A percentile compares a stretch with the other conserved stretches of the same genome.
Conservation (phyloP, 1,140 invertebrate genomes). For the Meloidogyne exigua region DNA sequence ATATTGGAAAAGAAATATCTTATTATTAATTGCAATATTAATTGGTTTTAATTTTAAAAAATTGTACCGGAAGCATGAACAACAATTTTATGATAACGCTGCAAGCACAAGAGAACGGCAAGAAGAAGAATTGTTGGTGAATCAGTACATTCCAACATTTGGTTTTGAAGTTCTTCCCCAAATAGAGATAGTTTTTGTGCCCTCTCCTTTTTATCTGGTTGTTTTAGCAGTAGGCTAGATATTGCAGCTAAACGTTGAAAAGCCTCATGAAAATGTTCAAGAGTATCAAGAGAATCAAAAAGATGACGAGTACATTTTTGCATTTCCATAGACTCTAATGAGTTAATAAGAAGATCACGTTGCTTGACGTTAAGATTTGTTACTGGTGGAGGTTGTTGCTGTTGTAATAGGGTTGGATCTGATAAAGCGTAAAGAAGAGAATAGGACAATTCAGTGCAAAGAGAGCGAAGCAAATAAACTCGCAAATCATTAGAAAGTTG, state of each 20-base stretch:
- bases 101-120: conserved; percentile 17
- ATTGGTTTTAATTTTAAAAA: background rate
- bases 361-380: conserved; percentile 23
- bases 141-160: conserved; percentile 8
- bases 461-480: conserved; percentile 32
- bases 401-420: conserved; percentile 22
- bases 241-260: conserved; percentile 24
- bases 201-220: conserved; percentile 44
- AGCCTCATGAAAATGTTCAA: conserved; percentile 40
- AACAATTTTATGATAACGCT: conserved; percentile 10
- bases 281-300: conserved; percentile 31
- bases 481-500: conserved; percentile 31
- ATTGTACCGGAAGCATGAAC: conserved; percentile 29
- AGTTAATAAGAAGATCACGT: conserved; percentile 25
- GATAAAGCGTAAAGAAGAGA: conserved; percentile 27
- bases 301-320: conserved; percentile 28
- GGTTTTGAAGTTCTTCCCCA: conserved; percentile 8
- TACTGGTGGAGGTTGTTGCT: conserved; percentile 27
- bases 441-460: conserved; percentile 36
- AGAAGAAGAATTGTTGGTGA: conserved; percentile 17
- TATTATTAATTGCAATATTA: background rate
- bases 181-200: background rate
- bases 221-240: conserved; percentile 35
- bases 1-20: no score
- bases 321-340: conserved; percentile 23